phyloP scores from a whole-genome alignment of 2,797 vertebrate species.

The Etheostoma nigrum region DNA sequence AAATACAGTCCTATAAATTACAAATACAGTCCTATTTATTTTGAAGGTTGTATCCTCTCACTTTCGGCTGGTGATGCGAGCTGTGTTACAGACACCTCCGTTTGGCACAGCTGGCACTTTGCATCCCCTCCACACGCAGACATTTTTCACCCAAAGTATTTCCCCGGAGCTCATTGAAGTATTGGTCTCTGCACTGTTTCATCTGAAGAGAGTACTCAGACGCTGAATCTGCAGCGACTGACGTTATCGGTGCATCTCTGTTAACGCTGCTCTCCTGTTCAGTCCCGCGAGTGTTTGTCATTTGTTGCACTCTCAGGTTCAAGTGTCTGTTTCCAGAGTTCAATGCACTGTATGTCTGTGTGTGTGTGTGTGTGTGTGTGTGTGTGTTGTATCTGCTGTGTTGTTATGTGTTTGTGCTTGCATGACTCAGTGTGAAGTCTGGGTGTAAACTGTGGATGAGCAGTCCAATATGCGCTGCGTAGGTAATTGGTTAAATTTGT shows the following conservation, averaged over 20 bases:
- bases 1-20: too few species aligned
- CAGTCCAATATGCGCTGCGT: background rate
- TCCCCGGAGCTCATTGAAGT: conserved; percentile 3
- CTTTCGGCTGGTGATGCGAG: background rate
- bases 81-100: background rate
- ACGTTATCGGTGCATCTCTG: background rate
- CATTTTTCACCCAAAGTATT: background rate
- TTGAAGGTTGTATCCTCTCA: conserved; percentile 6
- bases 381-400: conserved; percentile 15
- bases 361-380: background rate
- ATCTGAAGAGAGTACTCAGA: background rate
- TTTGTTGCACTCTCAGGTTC: background rate
- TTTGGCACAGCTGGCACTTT: conserved; percentile 22
- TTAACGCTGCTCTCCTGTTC: background rate
- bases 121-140: conserved; percentile 24
- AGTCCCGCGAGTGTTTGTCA: background rate
- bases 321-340: background rate
- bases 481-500: background rate
- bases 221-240: conserved; percentile 27
- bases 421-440: conserved; percentile 23
- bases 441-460: background rate
- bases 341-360: background rate
- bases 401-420: conserved; percentile 31
- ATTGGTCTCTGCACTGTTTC: background rate
- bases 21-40: conserved; percentile 1